These are phyloP conservation scores for Alfaro cultratus DNA, from an alignment of 2,797 vertebrate genomes.

Conservation along the genomic window DNA sequence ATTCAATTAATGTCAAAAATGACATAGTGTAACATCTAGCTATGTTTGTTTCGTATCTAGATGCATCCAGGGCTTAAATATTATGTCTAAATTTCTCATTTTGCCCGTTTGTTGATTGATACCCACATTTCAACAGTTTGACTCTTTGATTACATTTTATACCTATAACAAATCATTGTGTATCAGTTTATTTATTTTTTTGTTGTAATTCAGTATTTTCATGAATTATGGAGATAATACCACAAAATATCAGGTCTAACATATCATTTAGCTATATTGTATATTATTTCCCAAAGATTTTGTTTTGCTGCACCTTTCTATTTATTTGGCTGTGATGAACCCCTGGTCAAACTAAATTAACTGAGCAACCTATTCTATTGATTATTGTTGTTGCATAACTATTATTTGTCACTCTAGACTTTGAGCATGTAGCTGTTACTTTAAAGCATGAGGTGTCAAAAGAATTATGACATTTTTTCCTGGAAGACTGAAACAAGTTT, in stretches of 20 bases:
- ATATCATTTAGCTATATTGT: not conserved
- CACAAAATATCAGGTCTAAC: not conserved
- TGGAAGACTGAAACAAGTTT: not conserved
- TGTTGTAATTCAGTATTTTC: not conserved
- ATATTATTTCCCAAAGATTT: not conserved
- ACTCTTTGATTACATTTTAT: not conserved
- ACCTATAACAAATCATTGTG: not conserved
- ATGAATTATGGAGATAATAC: not conserved
- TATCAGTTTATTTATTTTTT: not conserved
- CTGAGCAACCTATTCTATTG: not conserved
- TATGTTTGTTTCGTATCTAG: not conserved
- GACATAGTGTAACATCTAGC: not conserved
- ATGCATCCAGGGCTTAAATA: not conserved
- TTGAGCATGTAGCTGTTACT: not conserved
- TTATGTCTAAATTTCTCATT: not conserved
- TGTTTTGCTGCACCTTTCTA: not conserved
- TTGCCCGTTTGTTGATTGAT: not conserved
- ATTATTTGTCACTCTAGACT: not conserved
- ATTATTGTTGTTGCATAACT: not conserved
- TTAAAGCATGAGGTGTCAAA: not conserved
- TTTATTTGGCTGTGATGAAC: not conserved
- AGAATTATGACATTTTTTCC: not conserved
- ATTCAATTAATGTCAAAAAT: not conserved
- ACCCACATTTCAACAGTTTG: not conserved
- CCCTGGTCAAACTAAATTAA: not conserved